phyloP scores from a whole-genome alignment of 2,797 vertebrate species.

The Fistularia commersonii region DNA sequence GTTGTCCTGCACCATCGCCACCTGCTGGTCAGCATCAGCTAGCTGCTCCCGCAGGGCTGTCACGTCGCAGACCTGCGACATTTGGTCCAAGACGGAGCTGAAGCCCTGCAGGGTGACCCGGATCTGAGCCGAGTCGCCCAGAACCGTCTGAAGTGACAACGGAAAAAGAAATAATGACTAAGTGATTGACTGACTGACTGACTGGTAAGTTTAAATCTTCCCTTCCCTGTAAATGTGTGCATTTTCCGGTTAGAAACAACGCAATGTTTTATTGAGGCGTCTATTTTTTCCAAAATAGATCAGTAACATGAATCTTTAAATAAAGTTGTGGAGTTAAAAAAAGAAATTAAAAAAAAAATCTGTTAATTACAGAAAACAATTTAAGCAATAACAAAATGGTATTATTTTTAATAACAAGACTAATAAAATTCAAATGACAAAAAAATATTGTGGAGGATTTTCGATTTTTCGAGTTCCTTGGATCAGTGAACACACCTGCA shows the following conservation, averaged over 20 bases:
- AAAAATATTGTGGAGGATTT: background rate
- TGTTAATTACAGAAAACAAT: too few species aligned
- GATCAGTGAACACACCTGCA: slow-evolving; percentile 72
- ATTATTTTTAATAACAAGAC: too few species aligned
- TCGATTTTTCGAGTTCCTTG: background rate
- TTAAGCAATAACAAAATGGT: too few species aligned
- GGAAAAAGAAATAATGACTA: background rate
- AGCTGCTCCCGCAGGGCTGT: slow-evolving; percentile 68
- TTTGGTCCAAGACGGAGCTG: slow-evolving; percentile 76
- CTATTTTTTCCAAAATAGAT: too few species aligned
- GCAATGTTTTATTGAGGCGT: too few species aligned
- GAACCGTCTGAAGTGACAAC: slow-evolving; percentile 75
- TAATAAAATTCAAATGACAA: background rate
- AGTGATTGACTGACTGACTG: too few species aligned
- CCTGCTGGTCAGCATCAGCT: slow-evolving; percentile 67
- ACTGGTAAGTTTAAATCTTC: background rate
- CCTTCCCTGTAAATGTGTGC: too few species aligned
- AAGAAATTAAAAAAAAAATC: too few species aligned
- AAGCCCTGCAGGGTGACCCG: slow-evolving; percentile 77
- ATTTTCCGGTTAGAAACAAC: too few species aligned
- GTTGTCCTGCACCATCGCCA: slow-evolving; percentile 77
- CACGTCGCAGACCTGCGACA: slow-evolving; percentile 80
- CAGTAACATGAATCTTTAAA: too few species aligned
- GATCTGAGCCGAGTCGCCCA: slow-evolving; percentile 88
- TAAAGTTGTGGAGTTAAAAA: too few species aligned